Evolutionary conservation across 2,888 invertebrate genomes (phyloP), one percentile per base, ranked within the genome.

Genomic region (Lamproptera curius): DNA sequence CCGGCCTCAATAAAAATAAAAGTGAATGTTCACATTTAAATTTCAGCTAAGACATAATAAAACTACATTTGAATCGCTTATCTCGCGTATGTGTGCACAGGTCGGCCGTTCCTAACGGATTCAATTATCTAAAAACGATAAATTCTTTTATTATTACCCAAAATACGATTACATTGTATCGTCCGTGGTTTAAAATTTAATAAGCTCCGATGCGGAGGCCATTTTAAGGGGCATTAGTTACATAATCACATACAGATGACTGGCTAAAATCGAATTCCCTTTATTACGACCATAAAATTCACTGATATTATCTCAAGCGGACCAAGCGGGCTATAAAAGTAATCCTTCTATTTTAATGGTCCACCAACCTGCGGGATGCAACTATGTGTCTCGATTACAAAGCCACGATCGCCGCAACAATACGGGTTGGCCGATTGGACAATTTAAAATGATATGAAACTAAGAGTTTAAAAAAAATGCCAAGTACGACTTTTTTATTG

Each of bases 271-370:
- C 79, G 80, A 83, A 85, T 79, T 77, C 76, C 77, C 77, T 83
- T 84, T 85, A 84, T 83, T 82, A 72, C 80, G 67, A 67, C 68
- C 79, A 83, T 85, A 84, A 86, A 86, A 82, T 84, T 80, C 79
- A 76, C 78, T 76, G 81, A 84, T 85, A 85, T 84, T 83, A 83
- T 83, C 84, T 82, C 75, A 76, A 80, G 74, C 80, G 79, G 67
- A 76, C 79, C 77, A 80, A 80, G 74, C 62, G 73, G 70, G 75
- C 75, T 57, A 82, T 85, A 83, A 85, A 84, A 83, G 82, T 83
- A 84, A 85, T 83, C 84, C 83, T 78, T 78, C 76, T 76, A 83
- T 80, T 84, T 83, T 84, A 84, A 83, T 83, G 82, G 76, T 66
- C 65, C 70, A 72, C 73, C 78, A 80, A 81, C 79, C 80, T 82